Evolutionary conservation across 1,140 invertebrate species (phyloP).

Genomic region (Cotesia typhae): DNA sequence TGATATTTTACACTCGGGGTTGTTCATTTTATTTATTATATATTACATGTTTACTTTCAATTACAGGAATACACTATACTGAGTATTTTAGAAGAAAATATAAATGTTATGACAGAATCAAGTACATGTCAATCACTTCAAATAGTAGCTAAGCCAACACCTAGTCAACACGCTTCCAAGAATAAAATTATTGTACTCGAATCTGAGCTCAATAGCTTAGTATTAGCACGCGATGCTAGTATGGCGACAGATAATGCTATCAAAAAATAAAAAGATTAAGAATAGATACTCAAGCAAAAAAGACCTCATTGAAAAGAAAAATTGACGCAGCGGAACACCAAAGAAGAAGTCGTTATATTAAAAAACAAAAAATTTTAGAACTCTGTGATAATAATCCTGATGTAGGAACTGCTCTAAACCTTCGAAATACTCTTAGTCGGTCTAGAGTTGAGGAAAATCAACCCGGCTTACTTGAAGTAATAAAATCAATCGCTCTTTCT

Average conservation of each 20-base stretch:
- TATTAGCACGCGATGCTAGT: conserved; percentile 40
- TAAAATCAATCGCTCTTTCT: conserved; percentile 52
- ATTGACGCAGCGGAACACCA: conserved; percentile 41
- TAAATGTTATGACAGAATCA: too few relatives aligned
- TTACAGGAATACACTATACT: too few relatives aligned
- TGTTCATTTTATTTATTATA: too few relatives aligned
- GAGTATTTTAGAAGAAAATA: too few relatives aligned
- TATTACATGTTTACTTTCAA: too few relatives aligned
- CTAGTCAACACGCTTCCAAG: conserved; percentile 47
- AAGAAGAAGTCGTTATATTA: conserved; percentile 39
- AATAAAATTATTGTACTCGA: conserved; percentile 45
- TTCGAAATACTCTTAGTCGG: conserved; percentile 7
- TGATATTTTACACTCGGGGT: too few relatives aligned
- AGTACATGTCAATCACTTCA: too few relatives aligned
- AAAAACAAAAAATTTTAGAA: conserved; percentile 40
- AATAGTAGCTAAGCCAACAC: conserved; percentile 32
- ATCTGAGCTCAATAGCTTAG: conserved; percentile 36
- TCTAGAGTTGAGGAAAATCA: conserved; percentile 39
- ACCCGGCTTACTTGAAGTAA: conserved; percentile 40
- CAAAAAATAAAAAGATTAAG: conserved; percentile 41
- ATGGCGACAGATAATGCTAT: conserved; percentile 44
- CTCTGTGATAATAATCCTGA: conserved; percentile 40
- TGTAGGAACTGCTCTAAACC: conserved; percentile 1
- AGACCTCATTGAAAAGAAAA: conserved; percentile 47
- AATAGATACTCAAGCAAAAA: conserved; percentile 34